phyloP scores from a whole-genome alignment of 2,888 invertebrate species.

The Thecophora atra region DNA sequence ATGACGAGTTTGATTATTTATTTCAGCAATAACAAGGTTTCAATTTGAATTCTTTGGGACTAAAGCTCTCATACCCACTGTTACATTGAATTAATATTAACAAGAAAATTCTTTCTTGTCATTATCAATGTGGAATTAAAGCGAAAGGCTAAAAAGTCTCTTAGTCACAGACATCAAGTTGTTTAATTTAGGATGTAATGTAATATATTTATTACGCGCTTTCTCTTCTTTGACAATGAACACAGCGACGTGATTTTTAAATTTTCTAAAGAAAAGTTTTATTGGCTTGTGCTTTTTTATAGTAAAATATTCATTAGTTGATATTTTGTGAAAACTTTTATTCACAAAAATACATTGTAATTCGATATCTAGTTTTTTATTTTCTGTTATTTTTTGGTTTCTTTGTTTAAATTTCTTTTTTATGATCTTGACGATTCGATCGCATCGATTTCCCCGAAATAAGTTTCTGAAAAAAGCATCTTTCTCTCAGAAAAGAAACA shows the following conservation, averaged over 20 bases:
- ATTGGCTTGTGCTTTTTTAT: not conserved
- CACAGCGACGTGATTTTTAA: not conserved
- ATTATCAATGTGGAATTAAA: too few relatives aligned
- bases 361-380: not conserved
- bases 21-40: too few relatives aligned
- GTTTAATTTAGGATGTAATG: not conserved
- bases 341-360: conserved; percentile 8
- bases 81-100: too few relatives aligned
- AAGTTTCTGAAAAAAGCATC: conserved; percentile 24
- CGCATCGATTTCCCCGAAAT: conserved; percentile 32
- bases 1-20: too few relatives aligned
- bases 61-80: too few relatives aligned
- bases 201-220: not conserved
- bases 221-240: not conserved
- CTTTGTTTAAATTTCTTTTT: not conserved
- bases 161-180: not conserved
- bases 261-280: conserved; percentile 7
- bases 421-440: not conserved
- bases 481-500: conserved; percentile 29
- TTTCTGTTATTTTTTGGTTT: not conserved
- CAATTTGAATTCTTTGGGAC: too few relatives aligned
- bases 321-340: conserved; percentile 20
- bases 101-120: too few relatives aligned
- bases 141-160: not conserved
- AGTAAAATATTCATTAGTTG: conserved; percentile 31